A percentile compares a stretch with the other conserved stretches of the same genome.
phyloP scores from a whole-genome alignment of 2,113 vertebrate species.

The Otus sunia region DNA sequence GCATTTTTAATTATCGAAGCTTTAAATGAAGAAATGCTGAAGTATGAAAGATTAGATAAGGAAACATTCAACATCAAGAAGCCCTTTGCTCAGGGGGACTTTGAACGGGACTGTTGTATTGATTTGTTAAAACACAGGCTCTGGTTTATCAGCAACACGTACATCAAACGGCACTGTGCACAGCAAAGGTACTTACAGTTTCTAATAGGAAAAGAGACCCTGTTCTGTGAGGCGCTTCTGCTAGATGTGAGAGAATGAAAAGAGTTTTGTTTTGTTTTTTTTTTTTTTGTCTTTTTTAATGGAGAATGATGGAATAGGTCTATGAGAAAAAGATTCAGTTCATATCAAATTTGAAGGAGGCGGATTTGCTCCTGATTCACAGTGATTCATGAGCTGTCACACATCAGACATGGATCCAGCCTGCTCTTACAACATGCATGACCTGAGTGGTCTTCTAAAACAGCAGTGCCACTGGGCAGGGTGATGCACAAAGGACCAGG shows the following conservation, averaged over 20 bases:
- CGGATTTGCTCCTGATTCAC: background rate
- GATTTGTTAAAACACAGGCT: slow-evolving; percentile 15
- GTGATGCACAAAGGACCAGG: background rate
- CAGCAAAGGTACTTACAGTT: background rate
- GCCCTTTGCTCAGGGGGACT: background rate
- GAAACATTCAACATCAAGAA: background rate
- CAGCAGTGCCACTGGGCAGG: background rate
- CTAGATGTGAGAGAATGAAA: background rate
- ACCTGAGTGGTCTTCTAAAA: background rate
- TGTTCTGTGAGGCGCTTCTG: background rate
- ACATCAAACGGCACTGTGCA: background rate
- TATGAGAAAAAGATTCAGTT: background rate
- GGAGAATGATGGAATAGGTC: background rate
- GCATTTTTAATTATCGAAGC: background rate
- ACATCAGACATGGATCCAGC: background rate
- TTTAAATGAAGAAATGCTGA: background rate
- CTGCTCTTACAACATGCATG: background rate
- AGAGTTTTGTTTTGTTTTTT: background rate
- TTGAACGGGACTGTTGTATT: background rate
- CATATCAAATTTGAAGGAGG: background rate
- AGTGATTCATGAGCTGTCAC: background rate
- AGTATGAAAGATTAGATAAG: slow-evolving; percentile 18
- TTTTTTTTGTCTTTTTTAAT: background rate
- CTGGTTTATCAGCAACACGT: background rate
- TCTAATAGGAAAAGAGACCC: background rate